These are phyloP conservation scores for Chauna torquata DNA, from an alignment of 2,113 vertebrate species.

Conservation along the genomic window DNA sequence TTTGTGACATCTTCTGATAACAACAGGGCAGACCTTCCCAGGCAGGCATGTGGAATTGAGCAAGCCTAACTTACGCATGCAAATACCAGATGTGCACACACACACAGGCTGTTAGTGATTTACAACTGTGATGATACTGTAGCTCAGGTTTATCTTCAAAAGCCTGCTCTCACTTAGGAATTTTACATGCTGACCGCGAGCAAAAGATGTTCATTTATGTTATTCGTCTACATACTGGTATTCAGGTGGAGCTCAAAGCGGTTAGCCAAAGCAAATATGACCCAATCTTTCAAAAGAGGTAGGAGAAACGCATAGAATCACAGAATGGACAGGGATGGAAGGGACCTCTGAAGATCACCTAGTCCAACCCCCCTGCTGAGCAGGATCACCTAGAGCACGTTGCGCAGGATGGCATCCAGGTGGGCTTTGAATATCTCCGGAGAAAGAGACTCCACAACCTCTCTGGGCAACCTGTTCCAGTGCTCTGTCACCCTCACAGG, in stretches of 20 bases:
- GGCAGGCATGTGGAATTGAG: background rate
- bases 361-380: too few relatives aligned
- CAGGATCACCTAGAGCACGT: too few relatives aligned
- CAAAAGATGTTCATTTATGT: background rate
- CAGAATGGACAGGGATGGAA: too few relatives aligned
- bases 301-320: background rate
- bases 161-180: background rate
- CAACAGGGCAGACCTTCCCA: conserved; percentile 37
- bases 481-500: too few relatives aligned
- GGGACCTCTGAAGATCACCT: too few relatives aligned
- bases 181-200: background rate
- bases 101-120: background rate
- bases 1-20: background rate
- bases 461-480: too few relatives aligned
- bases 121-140: background rate
- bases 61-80: background rate
- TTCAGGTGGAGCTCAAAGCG: conserved; percentile 4
- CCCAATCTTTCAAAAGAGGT: background rate
- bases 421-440: too few relatives aligned
- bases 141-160: background rate
- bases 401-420: too few relatives aligned
- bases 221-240: background rate
- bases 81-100: conserved; percentile 1
- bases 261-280: background rate
- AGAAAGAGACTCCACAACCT: too few relatives aligned